Evolutionary conservation across 2,888 invertebrate genomes (phyloP).

Genomic region (Allygus modestus): DNA sequence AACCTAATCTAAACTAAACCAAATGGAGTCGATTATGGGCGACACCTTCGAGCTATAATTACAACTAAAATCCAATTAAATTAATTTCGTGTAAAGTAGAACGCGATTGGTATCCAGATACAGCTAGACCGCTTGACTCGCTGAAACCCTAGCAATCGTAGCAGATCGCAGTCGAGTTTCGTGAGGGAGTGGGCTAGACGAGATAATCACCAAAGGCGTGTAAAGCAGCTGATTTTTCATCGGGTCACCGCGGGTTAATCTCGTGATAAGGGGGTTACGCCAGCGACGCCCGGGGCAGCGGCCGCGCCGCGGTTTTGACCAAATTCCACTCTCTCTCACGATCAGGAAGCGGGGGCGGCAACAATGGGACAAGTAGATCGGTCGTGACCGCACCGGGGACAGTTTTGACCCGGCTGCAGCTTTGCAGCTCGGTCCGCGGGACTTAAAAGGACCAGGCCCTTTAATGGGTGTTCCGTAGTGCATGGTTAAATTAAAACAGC

Average conservation of each 20-base stretch:
- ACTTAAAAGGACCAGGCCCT: too few species aligned
- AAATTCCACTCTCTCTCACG: conserved; percentile 54
- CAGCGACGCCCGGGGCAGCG: background rate
- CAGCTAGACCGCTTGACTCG: too few species aligned
- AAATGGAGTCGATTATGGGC: too few species aligned
- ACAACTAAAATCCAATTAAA: too few species aligned
- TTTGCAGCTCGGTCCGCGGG: background rate
- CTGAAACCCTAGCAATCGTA: background rate
- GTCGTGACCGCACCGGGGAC: background rate
- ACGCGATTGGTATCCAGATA: too few species aligned
- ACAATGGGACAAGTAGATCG: conserved; percentile 42
- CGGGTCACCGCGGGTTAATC: conserved; percentile 37
- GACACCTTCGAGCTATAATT: background rate
- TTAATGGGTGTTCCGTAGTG: too few species aligned
- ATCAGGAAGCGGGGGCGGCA: conserved; percentile 50
- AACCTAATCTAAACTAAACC: too few species aligned
- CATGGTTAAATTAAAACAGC: too few species aligned
- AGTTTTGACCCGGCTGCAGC: background rate
- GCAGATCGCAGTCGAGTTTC: conserved; percentile 2
- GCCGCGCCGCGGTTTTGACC: conserved; percentile 35
- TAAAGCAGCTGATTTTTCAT: conserved; percentile 38
- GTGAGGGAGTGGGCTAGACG: conserved; percentile 36
- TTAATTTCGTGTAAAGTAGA: too few species aligned
- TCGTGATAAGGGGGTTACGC: conserved; percentile 26
- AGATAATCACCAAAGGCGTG: conserved; percentile 38